Evolutionary conservation across 2,888 invertebrate species (phyloP).

Genomic region (Auanema sp.): DNA sequence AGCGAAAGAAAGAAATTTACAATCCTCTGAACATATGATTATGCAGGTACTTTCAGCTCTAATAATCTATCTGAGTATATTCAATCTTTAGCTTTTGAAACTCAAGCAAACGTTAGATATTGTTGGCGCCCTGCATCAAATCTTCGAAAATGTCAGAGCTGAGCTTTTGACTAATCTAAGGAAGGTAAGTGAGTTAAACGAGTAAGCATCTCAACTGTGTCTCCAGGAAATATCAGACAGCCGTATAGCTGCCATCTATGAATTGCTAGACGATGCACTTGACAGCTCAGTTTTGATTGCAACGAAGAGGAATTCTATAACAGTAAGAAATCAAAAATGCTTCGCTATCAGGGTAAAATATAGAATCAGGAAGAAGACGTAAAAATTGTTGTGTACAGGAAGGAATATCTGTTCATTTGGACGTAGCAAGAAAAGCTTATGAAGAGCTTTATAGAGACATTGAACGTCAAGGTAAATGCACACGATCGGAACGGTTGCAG

Average conservation of each 20-base stretch:
- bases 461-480: constrained; percentile 11
- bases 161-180: constrained; percentile 29
- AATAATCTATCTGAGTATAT: background rate
- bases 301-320: constrained; percentile 36
- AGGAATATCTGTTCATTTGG: constrained; percentile 75
- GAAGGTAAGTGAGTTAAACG: constrained; percentile 19
- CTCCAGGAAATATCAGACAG: constrained; percentile 67
- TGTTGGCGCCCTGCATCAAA: constrained; percentile 23
- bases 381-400: constrained; percentile 25
- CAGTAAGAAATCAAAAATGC: constrained; percentile 39
- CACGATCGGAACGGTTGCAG: background rate
- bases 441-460: constrained; percentile 75
- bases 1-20: constrained; percentile 51
- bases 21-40: constrained; percentile 76
- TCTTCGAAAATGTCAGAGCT: constrained; percentile 30
- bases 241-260: constrained; percentile 68
- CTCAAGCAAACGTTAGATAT: constrained; percentile 34
- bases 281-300: constrained; percentile 68
- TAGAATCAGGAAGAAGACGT: too few relatives aligned
- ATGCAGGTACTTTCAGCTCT: constrained; percentile 71
- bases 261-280: constrained; percentile 69
- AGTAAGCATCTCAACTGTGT: constrained; percentile 10
- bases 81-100: constrained; percentile 15
- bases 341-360: constrained; percentile 29
- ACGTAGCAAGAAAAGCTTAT: constrained; percentile 81